These are phyloP conservation scores for Pocota personata DNA, from an alignment of 2,888 invertebrate genomes.

Conservation along the genomic window DNA sequence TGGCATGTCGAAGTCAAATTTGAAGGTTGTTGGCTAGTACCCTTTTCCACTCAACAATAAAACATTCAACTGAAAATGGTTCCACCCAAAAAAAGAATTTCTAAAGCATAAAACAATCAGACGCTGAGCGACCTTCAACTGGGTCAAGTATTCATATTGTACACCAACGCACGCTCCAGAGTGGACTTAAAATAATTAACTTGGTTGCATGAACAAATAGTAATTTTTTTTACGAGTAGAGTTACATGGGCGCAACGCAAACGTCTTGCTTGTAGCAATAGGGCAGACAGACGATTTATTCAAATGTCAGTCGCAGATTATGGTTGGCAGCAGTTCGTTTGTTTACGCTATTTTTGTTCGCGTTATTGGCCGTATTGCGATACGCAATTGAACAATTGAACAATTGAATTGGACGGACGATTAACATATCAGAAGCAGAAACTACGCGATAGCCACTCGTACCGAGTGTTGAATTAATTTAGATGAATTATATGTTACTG, in stretches of 20 bases:
- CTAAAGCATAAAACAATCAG: background rate
- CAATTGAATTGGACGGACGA: slow-evolving; percentile 40
- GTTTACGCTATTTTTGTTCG: background rate
- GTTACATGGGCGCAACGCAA: slow-evolving; percentile 14
- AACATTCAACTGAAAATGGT: background rate
- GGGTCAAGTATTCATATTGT: slow-evolving; percentile 46
- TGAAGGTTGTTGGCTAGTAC: background rate
- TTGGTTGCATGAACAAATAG: background rate
- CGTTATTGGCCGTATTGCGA: slow-evolving; percentile 40
- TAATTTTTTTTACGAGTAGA: background rate
- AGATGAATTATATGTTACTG: background rate
- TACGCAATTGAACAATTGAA: slow-evolving; percentile 49
- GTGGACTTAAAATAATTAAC: slow-evolving; percentile 44
- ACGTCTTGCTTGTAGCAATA: background rate
- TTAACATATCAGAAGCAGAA: slow-evolving; percentile 43
- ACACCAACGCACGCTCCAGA: slow-evolving; percentile 36
- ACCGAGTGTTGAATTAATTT: slow-evolving; percentile 32
- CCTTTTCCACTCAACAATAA: background rate
- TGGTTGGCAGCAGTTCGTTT: slow-evolving; percentile 29
- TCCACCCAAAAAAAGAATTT: slow-evolving; percentile 8
- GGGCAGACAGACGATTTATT: slow-evolving; percentile 37
- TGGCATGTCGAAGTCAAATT: background rate
- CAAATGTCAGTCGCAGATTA: slow-evolving; percentile 39
- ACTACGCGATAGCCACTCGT: slow-evolving; percentile 7
- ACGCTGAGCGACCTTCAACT: slow-evolving; percentile 27